Conservation (phyloP, 2,797 vertebrate species). For the Paratrypauchen microcephalus region DNA sequence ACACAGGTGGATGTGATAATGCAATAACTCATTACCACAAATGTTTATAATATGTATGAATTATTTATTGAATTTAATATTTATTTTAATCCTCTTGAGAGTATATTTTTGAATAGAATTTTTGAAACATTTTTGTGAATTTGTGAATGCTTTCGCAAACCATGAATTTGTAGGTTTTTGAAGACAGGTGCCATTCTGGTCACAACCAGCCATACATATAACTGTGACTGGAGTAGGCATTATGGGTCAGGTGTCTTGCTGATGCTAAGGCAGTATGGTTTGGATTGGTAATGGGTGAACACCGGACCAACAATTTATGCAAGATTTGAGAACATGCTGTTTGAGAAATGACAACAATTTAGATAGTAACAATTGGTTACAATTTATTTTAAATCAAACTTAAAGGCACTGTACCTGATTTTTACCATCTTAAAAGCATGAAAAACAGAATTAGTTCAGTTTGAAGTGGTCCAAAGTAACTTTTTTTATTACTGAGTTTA, state of each 20-base stretch:
- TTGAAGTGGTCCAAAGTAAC: no score
- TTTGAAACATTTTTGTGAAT: neutral
- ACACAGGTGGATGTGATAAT: neutral
- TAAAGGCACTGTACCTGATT: no score
- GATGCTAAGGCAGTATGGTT: neutral
- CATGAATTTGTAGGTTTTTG: neutral
- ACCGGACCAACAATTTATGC: neutral
- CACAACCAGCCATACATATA: neutral
- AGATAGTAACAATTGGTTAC: no score
- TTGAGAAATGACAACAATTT: neutral
- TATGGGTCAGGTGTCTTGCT: neutral
- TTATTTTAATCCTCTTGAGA: neutral
- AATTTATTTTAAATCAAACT: no score
- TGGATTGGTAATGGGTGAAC: neutral
- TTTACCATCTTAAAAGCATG: no score
- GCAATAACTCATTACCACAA: neutral
- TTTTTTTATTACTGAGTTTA: no score
- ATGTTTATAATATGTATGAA: neutral
- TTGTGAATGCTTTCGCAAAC: no score
- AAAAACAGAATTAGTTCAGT: no score
- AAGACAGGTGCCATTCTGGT: neutral
- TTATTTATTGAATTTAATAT: neutral
- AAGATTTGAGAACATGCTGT: neutral
- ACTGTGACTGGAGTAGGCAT: neutral
- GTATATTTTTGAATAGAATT: neutral